A percentile compares a stretch with the other conserved stretches of the same genome.
Evolutionary conservation across 2,888 invertebrate species (phyloP).

Genomic region (Blastobasis adustella): DNA sequence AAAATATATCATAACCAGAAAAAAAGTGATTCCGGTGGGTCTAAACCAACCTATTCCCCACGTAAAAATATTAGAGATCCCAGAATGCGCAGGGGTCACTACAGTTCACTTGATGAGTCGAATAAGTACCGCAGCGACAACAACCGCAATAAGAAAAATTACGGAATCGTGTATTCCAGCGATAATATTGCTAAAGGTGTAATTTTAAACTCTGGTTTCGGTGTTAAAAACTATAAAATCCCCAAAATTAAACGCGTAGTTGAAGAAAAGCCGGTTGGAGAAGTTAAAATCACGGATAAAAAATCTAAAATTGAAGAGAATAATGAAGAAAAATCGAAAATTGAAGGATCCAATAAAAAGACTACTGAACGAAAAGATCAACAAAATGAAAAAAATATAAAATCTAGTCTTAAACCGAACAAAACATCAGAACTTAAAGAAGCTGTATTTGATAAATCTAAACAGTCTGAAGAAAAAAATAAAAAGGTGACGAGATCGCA

Average conservation of each 20-base stretch:
- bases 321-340: conserved; percentile 1
- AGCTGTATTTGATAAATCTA: too few species aligned
- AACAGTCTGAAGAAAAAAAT: too few species aligned
- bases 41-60: conserved; percentile 29
- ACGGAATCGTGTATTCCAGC: conserved; percentile 58
- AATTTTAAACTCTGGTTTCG: conserved; percentile 50
- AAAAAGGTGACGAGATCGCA: too few species aligned
- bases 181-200: conserved; percentile 58
- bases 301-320: not conserved
- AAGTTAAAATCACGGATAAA: not conserved
- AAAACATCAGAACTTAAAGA: not conserved
- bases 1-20: conserved; percentile 17
- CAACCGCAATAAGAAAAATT: conserved; percentile 19
- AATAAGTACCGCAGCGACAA: conserved; percentile 20
- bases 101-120: conserved; percentile 14
- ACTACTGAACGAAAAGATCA: conserved; percentile 1
- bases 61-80: conserved; percentile 49
- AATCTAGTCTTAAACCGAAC: conserved; percentile 29
- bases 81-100: conserved; percentile 34
- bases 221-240: conserved; percentile 66
- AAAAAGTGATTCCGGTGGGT: conserved; percentile 18
- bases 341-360: conserved; percentile 1
- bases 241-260: conserved; percentile 57
- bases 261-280: conserved; percentile 1
- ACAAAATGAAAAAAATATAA: conserved; percentile 29